These are phyloP conservation scores for Aphrophora alni DNA, from an alignment of 2,888 invertebrate genomes.

Conservation along the genomic window DNA sequence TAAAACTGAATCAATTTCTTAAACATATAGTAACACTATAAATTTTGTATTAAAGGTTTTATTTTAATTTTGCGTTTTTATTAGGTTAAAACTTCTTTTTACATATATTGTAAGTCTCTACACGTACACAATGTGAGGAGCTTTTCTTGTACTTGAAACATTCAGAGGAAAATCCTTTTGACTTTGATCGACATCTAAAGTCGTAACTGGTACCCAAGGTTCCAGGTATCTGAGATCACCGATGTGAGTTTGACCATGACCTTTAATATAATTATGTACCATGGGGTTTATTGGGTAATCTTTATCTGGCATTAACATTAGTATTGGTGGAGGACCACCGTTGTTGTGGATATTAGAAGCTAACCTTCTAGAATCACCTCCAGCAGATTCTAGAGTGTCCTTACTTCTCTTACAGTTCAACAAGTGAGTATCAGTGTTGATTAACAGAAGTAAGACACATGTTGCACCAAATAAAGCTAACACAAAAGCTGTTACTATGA, in stretches of 20 bases:
- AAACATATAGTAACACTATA: no score
- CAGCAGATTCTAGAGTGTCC: constrained; percentile 38
- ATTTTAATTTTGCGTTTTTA: no score
- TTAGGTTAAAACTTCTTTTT: no score
- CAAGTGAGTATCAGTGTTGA: constrained; percentile 55
- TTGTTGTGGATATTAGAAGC: constrained; percentile 35
- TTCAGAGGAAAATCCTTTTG: constrained; percentile 45
- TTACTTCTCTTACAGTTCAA: constrained; percentile 41
- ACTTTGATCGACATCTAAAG: constrained; percentile 33
- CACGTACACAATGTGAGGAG: constrained; percentile 67
- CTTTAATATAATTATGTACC: constrained; percentile 39
- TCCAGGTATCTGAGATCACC: constrained; percentile 43
- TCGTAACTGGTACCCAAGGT: constrained; percentile 43
- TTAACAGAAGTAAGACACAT: constrained; percentile 56
- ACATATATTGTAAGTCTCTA: constrained; percentile 57
- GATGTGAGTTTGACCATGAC: constrained; percentile 25
- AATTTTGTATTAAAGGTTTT: no score
- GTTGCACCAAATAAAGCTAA: constrained; percentile 57
- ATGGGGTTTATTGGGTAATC: constrained; percentile 42
- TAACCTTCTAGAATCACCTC: constrained; percentile 41
- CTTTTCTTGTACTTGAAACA: constrained; percentile 60
- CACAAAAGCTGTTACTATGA: constrained; percentile 56
- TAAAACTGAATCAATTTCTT: no score
- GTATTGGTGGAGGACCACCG: constrained; percentile 43
- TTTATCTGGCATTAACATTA: constrained; percentile 48